Percentiles rank a stretch among this genome's conserved stretches.
These are phyloP conservation scores for Drosophila ambigua DNA, from an alignment of 1,140 invertebrate species.

Conservation along the genomic window DNA sequence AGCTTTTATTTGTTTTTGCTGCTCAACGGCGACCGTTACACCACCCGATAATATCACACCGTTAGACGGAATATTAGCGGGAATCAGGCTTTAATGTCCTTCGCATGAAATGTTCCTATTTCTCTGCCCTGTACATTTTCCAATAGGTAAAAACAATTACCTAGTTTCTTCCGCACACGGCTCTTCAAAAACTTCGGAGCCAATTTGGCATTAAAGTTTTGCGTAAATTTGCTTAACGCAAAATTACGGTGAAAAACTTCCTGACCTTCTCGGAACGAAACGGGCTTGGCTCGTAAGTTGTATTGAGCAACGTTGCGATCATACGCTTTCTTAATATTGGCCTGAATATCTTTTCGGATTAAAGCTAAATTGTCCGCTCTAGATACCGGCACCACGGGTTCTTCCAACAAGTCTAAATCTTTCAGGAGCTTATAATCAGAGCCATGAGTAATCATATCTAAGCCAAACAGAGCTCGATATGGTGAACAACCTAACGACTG, in stretches of 20 bases:
- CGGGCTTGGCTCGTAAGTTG: too few species aligned
- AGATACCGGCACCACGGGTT: neutral
- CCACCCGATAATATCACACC: too few species aligned
- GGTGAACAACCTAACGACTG: conserved; percentile 19
- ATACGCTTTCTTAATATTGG: neutral
- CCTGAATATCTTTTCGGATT: neutral
- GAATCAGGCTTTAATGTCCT: conserved; percentile 12
- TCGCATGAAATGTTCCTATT: neutral
- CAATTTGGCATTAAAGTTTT: conserved; percentile 15
- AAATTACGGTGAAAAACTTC: too few species aligned
- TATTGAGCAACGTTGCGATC: too few species aligned
- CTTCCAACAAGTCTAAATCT: neutral
- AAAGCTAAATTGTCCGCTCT: neutral
- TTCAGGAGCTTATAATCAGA: neutral
- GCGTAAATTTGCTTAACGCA: conserved; percentile 6
- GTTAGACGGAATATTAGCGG: conserved; percentile 11
- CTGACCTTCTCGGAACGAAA: too few species aligned
- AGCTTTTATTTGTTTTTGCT: too few species aligned
- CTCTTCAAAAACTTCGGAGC: conserved; percentile 8
- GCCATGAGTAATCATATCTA: conserved; percentile 16
- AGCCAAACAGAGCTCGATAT: conserved; percentile 20
- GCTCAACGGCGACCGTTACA: too few species aligned
- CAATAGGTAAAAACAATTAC: conserved; percentile 6
- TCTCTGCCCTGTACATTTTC: conserved; percentile 20
- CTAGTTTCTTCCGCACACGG: conserved; percentile 6